These are phyloP conservation scores for Leucozona laternaria DNA, from an alignment of 2,888 invertebrate species.

Conservation along the genomic window DNA sequence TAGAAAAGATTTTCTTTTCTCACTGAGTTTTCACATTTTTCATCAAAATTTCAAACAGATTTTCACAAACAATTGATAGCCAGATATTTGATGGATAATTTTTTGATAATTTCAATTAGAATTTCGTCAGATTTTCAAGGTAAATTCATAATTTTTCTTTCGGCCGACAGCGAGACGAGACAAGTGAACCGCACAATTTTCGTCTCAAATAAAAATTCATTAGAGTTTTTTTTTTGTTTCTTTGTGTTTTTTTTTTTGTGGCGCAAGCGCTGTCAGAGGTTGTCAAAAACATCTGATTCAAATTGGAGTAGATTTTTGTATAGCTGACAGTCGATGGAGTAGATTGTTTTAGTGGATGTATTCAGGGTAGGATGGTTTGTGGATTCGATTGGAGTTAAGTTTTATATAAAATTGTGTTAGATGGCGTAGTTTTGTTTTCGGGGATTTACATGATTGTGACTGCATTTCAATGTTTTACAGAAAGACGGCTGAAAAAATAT, in stretches of 20 bases:
- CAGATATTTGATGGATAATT: slow-evolving; percentile 13
- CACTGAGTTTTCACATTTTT: slow-evolving; percentile 67
- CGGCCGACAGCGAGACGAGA: slow-evolving; percentile 12
- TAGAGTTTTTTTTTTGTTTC: slow-evolving; percentile 21
- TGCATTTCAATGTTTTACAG: too few relatives aligned
- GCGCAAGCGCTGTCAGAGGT: slow-evolving; percentile 50
- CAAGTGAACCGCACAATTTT: slow-evolving; percentile 59
- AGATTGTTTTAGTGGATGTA: slow-evolving; percentile 25
- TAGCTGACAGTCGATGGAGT: slow-evolving; percentile 37
- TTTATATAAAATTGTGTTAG: not conserved
- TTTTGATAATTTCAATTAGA: slow-evolving; percentile 7
- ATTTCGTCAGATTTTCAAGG: slow-evolving; percentile 37
- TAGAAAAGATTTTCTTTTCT: slow-evolving; percentile 9
- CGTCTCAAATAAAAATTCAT: slow-evolving; percentile 11
- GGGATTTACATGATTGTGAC: too few relatives aligned
- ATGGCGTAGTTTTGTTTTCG: not conserved
- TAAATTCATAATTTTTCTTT: slow-evolving; percentile 62
- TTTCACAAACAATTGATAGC: slow-evolving; percentile 17
- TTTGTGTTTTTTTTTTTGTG: slow-evolving; percentile 44
- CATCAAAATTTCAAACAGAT: not conserved
- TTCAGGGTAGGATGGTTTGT: not conserved
- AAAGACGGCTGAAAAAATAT: too few relatives aligned
- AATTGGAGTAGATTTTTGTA: slow-evolving; percentile 53
- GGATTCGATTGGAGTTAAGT: not conserved
- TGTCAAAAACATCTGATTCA: slow-evolving; percentile 69